These are phyloP conservation scores for Axea sp. DNA, from an alignment of 2,888 invertebrate species.

Conservation along the genomic window DNA sequence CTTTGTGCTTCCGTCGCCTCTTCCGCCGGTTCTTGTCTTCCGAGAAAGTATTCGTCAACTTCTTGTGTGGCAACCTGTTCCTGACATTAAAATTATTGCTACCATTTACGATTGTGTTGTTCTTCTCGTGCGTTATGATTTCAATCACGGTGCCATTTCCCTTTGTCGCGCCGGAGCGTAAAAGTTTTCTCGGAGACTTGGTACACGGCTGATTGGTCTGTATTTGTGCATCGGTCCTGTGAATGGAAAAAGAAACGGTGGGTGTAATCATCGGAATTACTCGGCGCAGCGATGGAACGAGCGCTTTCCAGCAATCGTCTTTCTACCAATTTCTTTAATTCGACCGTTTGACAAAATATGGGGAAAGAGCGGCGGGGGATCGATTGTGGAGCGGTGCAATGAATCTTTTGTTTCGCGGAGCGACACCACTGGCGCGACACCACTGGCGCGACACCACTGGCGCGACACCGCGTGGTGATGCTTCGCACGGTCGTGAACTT, in stretches of 20 bases:
- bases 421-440: too few species aligned
- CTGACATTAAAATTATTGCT: constrained; percentile 65
- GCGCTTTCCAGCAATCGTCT: too few species aligned
- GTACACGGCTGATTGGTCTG: constrained; percentile 73
- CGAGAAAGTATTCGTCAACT: constrained; percentile 66
- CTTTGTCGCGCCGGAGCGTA: constrained; percentile 70
- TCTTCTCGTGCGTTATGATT: constrained; percentile 64
- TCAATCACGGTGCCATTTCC: constrained; percentile 71
- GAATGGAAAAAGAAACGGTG: neutral
- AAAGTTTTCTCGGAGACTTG: constrained; percentile 70
- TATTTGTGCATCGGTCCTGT: constrained; percentile 69
- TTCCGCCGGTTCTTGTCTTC: constrained; percentile 71
- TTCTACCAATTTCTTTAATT: too few species aligned
- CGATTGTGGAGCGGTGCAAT: too few species aligned
- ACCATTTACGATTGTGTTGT: constrained; percentile 66
- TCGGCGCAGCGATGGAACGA: too few species aligned
- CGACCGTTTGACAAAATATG: too few species aligned
- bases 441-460: too few species aligned
- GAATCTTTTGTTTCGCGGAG: too few species aligned
- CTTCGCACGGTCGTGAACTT: too few species aligned
- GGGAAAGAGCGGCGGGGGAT: too few species aligned
- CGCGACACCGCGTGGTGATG: too few species aligned
- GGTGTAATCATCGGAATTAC: too few species aligned
- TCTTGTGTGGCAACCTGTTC: constrained; percentile 67
- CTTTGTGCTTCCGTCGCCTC: constrained; percentile 73